Base-by-base conservation (phyloP, 2,797 vertebrate species). In the Falco concolor region DNA sequence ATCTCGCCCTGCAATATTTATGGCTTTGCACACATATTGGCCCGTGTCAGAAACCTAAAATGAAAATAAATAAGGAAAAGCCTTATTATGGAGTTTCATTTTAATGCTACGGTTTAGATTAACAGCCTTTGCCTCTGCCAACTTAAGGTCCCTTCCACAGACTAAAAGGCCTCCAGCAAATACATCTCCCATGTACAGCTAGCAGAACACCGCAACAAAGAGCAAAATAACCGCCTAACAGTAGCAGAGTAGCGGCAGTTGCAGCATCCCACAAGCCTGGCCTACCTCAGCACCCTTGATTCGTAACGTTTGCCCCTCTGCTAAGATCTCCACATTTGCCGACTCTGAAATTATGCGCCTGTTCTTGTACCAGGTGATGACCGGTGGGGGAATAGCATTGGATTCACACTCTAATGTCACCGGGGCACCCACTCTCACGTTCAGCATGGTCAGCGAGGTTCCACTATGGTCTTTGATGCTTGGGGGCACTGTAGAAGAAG, bases 311-410 rank as follows among this genome's bases (percentile, higher is more conserved):
- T 98, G 98, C 79, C 99, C 98, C 1, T 97, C 98, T 17, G 98
- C 97, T 86, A 98, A 89, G 78, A 99, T 68, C 60, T 83, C 98
- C 84, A 98, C 9, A 13, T 98, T 98, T 75, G 97, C 89, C 3
- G 99, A 98, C 56, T 98, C 98, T 0, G 97, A 94, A 78, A 99
- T 86, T 70, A 95, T 54, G 75, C 96, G 97, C 74, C 99, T 98
- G 30, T 99, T 99, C 98, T 99, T 99, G 97, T 99, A 99, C 99
- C 99, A 99, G 91, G 98, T 98, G 98, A 99, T 95, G 91, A 98
- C 97, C 1, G 99, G 99, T 67, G 99, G 98, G 17, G 99, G 99
- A 22, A 99, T 98, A 38, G 99, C 99, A 2, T 99, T 99, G 25
- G 99, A 99, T 93, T 99, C 98, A 8, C 99, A 99, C 84, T 98